phyloP scores from a whole-genome alignment of 2,888 invertebrate genomes.

The Tetranychus truncatus region DNA sequence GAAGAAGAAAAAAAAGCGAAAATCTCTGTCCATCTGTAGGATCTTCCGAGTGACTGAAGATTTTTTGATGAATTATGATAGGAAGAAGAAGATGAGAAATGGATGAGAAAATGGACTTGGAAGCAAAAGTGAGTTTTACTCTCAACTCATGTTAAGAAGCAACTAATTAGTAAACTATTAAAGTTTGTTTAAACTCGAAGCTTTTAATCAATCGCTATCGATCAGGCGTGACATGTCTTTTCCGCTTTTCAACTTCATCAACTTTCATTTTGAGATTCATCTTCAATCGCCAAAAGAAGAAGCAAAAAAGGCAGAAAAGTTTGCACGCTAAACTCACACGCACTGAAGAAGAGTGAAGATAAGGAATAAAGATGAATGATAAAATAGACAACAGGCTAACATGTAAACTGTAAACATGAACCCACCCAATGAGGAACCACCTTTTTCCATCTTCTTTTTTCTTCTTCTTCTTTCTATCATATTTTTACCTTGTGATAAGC shows the following conservation, averaged over 20 bases:
- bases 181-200: background rate
- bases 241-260: background rate
- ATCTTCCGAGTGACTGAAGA: background rate
- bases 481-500: background rate
- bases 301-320: background rate
- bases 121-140: background rate
- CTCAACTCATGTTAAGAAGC: background rate
- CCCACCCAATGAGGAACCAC: background rate
- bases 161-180: background rate
- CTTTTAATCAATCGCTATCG: background rate
- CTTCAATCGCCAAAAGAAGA: background rate
- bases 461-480: background rate
- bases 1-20: background rate
- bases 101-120: background rate
- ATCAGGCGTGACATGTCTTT: slow-evolving; percentile 1
- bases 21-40: background rate
- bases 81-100: background rate
- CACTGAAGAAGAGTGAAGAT: background rate
- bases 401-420: background rate
- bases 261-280: background rate
- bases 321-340: background rate
- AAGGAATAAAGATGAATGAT: background rate
- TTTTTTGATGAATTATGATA: background rate
- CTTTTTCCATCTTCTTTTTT: background rate
- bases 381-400: background rate